Conservation (phyloP, 2,888 invertebrate species). For the Empis stercorea region DNA sequence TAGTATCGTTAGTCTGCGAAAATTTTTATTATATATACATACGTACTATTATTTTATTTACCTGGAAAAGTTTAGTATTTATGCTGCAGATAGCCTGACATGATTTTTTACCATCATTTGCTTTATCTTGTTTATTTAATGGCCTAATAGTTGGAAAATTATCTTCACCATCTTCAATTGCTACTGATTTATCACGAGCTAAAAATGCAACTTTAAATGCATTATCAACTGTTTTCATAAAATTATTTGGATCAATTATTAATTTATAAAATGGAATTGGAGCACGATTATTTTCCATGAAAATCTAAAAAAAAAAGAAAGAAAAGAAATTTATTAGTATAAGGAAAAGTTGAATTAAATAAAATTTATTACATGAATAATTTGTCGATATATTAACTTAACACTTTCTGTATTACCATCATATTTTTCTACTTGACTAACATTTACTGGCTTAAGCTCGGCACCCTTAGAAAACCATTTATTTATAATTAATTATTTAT, state of each 20-base stretch:
- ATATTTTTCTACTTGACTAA: constrained; percentile 36
- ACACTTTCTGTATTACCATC: constrained; percentile 43
- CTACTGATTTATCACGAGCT: constrained; percentile 40
- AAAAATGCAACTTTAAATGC: constrained; percentile 47
- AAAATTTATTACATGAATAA: constrained; percentile 28
- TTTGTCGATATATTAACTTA: constrained; percentile 36
- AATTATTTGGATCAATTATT: constrained; percentile 42
- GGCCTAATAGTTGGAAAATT: constrained; percentile 22
- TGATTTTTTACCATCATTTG: constrained; percentile 8
- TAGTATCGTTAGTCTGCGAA: no score
- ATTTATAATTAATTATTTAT: neutral
- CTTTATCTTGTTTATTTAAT: constrained; percentile 13
- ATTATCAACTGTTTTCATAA: constrained; percentile 45
- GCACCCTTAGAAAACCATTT: constrained; percentile 18
- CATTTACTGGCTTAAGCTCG: constrained; percentile 38
- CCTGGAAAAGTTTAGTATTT: constrained; percentile 21
- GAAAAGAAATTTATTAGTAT: neutral
- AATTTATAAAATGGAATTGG: constrained; percentile 44
- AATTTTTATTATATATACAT: no score
- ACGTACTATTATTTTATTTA: constrained; percentile 9
- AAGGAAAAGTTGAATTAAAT: no score
- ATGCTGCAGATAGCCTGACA: constrained; percentile 24
- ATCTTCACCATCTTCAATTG: constrained; percentile 34
- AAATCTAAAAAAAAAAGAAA: constrained; percentile 12
- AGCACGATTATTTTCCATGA: constrained; percentile 29